Base-by-base conservation (phyloP, 1,140 invertebrate genomes). In the Nasonia longicornis region DNA sequence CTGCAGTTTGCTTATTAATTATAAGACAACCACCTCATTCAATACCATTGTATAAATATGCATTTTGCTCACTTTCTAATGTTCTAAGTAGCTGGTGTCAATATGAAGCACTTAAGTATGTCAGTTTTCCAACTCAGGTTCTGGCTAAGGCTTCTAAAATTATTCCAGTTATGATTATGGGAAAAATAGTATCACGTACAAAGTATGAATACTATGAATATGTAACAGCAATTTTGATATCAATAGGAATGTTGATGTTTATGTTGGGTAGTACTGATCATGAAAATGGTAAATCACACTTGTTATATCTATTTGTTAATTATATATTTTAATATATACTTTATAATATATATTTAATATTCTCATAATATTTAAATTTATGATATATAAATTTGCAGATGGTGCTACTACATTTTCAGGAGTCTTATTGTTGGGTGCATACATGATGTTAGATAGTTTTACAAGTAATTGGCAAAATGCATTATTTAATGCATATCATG, bases 61-160 rank as follows among this genome's bases (percentile, higher is more conserved):
- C 96, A 0, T 99, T 96, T 91, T 97, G 97, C 88, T 98, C 98
- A 0, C 94, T 99, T 85, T 98, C 97, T 22, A 99, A 99, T 90
- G 97, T 99, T 81, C 95, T 99, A 93, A 99, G 98, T 88, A 98
- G 97, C 64, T 99, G 98, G 98, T 99, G 97, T 90, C 98, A 99
- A 91, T 99, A 99, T 88, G 98, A 99, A 92, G 98, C 98, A 29
- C 92, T 99, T 3, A 99, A 99, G 91, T 99, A 96, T 92, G 97
- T 99, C 84, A 98, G 96, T 87, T 99, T 99, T 91, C 98, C 98
- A 3, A 98, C 97, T 66, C 98, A 99, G 92, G 96, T 97, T 83
- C 89, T 99, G 80, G 97, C 97, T 6, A 99, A 99, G 91, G 97
- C 97, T 35, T 96, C 95, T 45, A 98, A 98, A 92, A 95, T 98